These are phyloP conservation scores for Rhinella marina DNA, from an alignment of 2,797 vertebrate species.

Conservation along the genomic window DNA sequence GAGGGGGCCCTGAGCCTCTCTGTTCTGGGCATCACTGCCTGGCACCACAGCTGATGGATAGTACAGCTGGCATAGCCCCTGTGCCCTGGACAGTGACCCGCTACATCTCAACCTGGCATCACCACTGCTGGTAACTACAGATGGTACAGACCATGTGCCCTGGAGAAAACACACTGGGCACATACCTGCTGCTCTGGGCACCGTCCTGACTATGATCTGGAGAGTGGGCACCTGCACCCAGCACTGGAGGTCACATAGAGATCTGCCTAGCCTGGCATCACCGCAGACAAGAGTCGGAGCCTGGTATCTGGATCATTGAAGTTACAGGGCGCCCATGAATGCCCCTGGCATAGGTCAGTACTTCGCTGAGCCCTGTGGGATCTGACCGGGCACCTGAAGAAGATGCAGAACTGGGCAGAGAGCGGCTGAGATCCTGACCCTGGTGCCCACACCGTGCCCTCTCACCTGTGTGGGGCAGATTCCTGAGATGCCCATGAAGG, in stretches of 20 bases:
- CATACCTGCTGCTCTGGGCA: background rate
- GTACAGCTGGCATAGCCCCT: background rate
- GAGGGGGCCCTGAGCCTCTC: background rate
- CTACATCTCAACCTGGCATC: background rate
- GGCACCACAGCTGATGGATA: background rate
- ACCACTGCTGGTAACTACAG: background rate
- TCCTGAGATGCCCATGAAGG: background rate
- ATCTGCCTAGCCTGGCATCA: background rate
- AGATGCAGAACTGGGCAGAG: background rate
- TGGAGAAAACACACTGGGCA: too few species aligned
- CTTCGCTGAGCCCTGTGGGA: background rate
- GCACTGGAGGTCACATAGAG: too few species aligned
- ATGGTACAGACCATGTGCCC: background rate
- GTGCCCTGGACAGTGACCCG: background rate
- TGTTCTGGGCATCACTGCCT: background rate
- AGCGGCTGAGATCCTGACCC: background rate
- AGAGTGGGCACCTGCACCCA: background rate
- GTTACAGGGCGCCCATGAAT: background rate
- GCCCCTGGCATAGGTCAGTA: background rate
- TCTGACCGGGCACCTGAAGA: background rate
- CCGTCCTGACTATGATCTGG: background rate
- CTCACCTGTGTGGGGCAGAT: background rate
- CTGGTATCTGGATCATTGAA: background rate
- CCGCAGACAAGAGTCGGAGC: background rate
- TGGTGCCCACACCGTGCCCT: background rate